Percentiles rank a stretch among this genome's conserved stretches.
Evolutionary conservation across 2,888 invertebrate species (phyloP).

Genomic region (Phyto melanocephala): DNA sequence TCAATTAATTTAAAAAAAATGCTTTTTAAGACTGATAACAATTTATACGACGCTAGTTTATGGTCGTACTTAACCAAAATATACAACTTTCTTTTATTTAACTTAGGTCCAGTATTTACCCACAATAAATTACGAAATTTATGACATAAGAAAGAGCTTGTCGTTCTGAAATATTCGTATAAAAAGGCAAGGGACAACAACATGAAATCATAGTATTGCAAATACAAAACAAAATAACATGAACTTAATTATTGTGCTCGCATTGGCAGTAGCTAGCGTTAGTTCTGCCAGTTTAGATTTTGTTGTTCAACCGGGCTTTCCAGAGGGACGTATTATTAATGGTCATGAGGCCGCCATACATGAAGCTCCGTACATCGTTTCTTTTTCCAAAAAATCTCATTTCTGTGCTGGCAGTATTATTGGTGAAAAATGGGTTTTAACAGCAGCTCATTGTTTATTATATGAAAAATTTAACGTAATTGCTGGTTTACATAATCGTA

Average conservation of each 20-base stretch:
- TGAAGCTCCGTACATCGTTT: constrained; percentile 79
- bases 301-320: constrained; percentile 68
- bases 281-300: constrained; percentile 65
- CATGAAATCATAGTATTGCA: constrained; percentile 35
- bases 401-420: constrained; percentile 79
- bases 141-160: neutral
- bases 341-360: constrained; percentile 74
- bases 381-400: too few species aligned
- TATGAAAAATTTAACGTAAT: constrained; percentile 69
- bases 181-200: too few species aligned
- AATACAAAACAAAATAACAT: constrained; percentile 65
- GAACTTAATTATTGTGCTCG: constrained; percentile 70
- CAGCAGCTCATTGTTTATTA: constrained; percentile 76
- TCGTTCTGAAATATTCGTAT: constrained; percentile 39
- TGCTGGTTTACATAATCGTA: constrained; percentile 77
- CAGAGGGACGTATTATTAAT: constrained; percentile 75
- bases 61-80: neutral
- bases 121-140: neutral
- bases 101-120: neutral
- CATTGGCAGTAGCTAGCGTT: constrained; percentile 68
- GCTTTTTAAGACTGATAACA: neutral
- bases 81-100: neutral
- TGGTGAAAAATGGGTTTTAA: constrained; percentile 72
- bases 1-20: neutral
- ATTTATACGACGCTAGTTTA: neutral